phyloP scores from a whole-genome alignment of 2,888 invertebrate species.

The Cylindroiulus punctatus region DNA sequence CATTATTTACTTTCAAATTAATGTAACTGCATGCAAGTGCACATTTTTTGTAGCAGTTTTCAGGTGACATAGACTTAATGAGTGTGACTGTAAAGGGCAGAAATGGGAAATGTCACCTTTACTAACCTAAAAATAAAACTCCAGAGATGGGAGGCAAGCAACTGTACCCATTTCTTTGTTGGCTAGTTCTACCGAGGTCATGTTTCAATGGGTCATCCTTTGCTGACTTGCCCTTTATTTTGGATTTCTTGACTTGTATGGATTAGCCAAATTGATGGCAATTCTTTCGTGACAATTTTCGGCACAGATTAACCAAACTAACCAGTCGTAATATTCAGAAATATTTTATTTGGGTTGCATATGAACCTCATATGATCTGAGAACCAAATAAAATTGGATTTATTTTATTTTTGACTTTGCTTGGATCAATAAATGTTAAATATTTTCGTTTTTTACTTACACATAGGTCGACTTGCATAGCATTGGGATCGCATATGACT shows the following conservation, averaged over 20 bases:
- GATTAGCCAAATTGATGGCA: not conserved
- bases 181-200: not conserved
- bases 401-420: no score
- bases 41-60: not conserved
- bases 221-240: not conserved
- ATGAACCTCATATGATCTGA: no score
- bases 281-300: no score
- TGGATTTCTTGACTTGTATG: not conserved
- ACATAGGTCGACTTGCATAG: no score
- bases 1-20: slow-evolving; percentile 34
- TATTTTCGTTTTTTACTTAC: no score
- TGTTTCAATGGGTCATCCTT: not conserved
- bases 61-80: not conserved
- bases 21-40: not conserved
- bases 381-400: no score
- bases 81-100: not conserved
- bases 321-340: no score
- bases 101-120: slow-evolving; percentile 26
- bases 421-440: no score
- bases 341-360: no score
- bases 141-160: not conserved
- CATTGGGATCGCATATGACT: no score
- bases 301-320: no score
- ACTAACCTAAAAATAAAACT: not conserved
- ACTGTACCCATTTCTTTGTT: not conserved